Evolutionary conservation across 2,113 vertebrate species (phyloP).

Genomic region (Pseudorasbora parva): DNA sequence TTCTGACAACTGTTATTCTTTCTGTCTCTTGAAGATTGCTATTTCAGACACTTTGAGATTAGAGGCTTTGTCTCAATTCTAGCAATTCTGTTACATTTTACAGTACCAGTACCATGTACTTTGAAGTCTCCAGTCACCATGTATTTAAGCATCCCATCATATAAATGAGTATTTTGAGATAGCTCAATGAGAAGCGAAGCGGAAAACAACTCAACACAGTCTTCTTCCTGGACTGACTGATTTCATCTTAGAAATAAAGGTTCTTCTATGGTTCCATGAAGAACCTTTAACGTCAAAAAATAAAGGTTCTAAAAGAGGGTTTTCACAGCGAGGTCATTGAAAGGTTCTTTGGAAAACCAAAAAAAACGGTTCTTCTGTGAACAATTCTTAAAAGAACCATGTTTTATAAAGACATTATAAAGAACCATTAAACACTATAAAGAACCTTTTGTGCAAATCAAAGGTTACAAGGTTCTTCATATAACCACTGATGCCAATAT

Average conservation of each 20-base stretch:
- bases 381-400: not conserved
- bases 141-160: slow-evolving; percentile 1
- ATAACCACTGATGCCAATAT: not conserved
- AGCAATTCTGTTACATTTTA: not conserved
- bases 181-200: not conserved
- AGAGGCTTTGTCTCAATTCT: not conserved
- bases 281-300: not conserved
- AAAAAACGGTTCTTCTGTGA: too few species aligned
- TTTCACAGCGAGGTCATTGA: not conserved
- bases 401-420: not conserved
- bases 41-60: slow-evolving; percentile 12
- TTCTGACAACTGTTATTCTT: slow-evolving; percentile 11
- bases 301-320: not conserved
- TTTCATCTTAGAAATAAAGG: not conserved
- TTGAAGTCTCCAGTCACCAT: not conserved
- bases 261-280: not conserved
- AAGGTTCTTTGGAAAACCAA: too few species aligned
- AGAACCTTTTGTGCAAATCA: not conserved
- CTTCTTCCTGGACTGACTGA: not conserved
- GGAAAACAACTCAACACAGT: not conserved
- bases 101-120: not conserved
- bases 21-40: slow-evolving; percentile 18
- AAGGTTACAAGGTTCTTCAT: not conserved
- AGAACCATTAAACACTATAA: not conserved
- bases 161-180: not conserved